Base-by-base conservation (phyloP, 2,113 vertebrate genomes). In the Calypte anna region DNA sequence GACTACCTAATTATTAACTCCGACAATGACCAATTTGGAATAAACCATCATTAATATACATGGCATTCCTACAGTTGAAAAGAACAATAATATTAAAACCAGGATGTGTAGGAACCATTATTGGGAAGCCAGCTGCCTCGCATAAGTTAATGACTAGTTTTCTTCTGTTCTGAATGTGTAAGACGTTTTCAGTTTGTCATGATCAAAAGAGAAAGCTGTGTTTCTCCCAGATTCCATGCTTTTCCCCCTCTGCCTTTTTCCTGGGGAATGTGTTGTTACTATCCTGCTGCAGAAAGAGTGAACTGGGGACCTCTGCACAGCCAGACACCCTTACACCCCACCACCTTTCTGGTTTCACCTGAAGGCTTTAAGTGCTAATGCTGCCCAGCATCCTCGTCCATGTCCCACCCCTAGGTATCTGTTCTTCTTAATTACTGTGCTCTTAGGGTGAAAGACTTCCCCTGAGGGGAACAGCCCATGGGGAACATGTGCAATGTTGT, bases 121-220 rank as follows among this genome's bases (percentile, higher is more conserved):
- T 78, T 93, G 86, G 95, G 82, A 96, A 95, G 92, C 75, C 94
- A 94, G 82, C 84, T 97, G 96, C 93, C 86, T 93, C 1, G 1
- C 66, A 80, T 83, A 95, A 94, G 86, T 94, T 97, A 96, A 97
- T 96, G 90, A 94, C 66, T 96, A 75, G 62, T 93, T 96, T 97
- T 86, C 72, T 70, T 95, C 86, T 91, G 14, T 84, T 86, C 88
- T 92, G 79, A 72, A 79, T 3, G 9, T 5, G 2, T 82, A 80
- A 80, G 76, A 72, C 62, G 64, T 75, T 68, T 86, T 86, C 74
- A 84, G 51, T 89, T 86, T 94, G 61, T 93, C 89, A 40, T 73
- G 46, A 86, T 94, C 93, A 79, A 88, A 87, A 54, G 24, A 70
- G 84, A 84, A 83, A 51, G 20, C 73, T 75, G 63, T 18, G 38